phyloP scores from a whole-genome alignment of 2,113 vertebrate species.

The Ciconia stormi region DNA sequence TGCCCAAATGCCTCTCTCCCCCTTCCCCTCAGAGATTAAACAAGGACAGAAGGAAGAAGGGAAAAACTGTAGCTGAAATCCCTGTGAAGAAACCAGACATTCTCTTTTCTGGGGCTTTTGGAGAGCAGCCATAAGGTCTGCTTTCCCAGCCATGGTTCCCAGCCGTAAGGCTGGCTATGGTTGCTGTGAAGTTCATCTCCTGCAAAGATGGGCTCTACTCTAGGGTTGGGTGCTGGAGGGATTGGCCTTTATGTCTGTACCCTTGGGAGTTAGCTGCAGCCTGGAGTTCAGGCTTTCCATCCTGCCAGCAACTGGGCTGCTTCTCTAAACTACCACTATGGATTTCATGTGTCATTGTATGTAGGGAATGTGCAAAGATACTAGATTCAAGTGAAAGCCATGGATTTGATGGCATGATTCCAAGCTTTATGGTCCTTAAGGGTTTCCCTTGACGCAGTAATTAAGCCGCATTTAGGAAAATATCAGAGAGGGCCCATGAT shows the following conservation, averaged over 20 bases:
- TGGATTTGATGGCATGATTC: neutral
- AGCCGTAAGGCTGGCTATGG: neutral
- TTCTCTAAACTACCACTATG: neutral
- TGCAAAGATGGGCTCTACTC: neutral
- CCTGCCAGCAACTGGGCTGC: neutral
- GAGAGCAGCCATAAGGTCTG: neutral
- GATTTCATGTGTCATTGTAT: neutral
- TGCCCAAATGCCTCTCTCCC: neutral
- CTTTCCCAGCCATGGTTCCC: neutral
- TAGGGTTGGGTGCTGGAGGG: neutral
- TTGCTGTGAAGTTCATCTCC: neutral
- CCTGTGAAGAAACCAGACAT: neutral
- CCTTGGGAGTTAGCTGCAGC: neutral
- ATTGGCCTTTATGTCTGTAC: neutral
- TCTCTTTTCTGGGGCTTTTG: neutral
- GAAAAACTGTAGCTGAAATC: neutral
- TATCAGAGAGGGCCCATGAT: neutral
- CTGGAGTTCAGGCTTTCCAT: neutral
- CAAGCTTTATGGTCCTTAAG: neutral
- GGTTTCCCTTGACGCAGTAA: neutral
- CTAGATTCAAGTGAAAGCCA: neutral
- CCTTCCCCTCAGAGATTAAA: neutral
- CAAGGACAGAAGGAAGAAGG: neutral
- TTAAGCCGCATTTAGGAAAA: neutral
- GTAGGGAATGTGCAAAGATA: neutral